A percentile compares a stretch with the other conserved stretches of the same genome.
Evolutionary conservation across 2,113 vertebrate genomes (phyloP).

Genomic region (Ophthalmolycus amberensis): DNA sequence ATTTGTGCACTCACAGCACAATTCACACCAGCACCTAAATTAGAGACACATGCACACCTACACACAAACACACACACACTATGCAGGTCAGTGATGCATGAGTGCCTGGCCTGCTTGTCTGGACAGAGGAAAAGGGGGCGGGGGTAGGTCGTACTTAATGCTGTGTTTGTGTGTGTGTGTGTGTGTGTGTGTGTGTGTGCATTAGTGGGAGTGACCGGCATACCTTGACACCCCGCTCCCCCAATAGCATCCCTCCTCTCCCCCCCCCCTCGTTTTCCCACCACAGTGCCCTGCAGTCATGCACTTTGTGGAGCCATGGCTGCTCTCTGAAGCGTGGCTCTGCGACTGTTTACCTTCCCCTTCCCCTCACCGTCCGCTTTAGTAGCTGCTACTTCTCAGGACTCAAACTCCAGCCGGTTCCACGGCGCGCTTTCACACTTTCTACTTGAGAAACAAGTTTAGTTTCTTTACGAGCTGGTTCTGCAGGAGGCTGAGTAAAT

Average conservation of each 20-base stretch:
- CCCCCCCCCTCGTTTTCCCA: constrained; percentile 49
- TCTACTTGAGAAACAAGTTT: not conserved
- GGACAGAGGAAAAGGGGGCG: constrained; percentile 51
- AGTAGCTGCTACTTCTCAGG: constrained; percentile 4
- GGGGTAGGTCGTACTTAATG: constrained; percentile 34
- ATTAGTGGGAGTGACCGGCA: constrained; percentile 69
- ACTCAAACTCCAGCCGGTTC: not conserved
- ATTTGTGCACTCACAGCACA: constrained; percentile 2
- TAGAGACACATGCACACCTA: constrained; percentile 26
- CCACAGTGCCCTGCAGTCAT: constrained; percentile 46
- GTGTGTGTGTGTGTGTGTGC: constrained; percentile 30
- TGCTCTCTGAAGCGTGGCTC: constrained; percentile 60
- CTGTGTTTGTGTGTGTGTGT: constrained; percentile 36
- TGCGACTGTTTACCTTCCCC: constrained; percentile 49
- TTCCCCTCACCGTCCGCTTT: constrained; percentile 8
- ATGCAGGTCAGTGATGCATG: constrained; percentile 73
- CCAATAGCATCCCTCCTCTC: constrained; percentile 47
- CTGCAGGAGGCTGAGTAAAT: not conserved
- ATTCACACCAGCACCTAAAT: constrained; percentile 17
- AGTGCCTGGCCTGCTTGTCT: constrained; percentile 66
- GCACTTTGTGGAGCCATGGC: constrained; percentile 34
- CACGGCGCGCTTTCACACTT: not conserved
- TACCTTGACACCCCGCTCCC: constrained; percentile 71
- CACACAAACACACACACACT: constrained; percentile 55
- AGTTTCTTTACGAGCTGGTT: not conserved